Conservation (phyloP, 2,797 vertebrate species). For the Graptemys geographica region DNA sequence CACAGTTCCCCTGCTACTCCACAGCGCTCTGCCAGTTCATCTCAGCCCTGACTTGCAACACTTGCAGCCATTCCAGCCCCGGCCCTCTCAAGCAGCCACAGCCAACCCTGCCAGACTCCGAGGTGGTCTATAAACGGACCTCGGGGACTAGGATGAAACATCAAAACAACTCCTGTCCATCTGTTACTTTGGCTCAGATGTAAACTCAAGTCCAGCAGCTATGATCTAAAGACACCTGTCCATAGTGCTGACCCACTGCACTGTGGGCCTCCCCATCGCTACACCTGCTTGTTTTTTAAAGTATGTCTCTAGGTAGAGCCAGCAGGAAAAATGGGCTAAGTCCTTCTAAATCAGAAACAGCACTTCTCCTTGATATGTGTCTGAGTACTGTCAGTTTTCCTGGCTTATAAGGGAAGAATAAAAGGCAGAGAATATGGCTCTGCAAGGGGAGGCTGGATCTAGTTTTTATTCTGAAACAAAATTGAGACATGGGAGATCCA, state of each 20-base stretch:
- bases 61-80: not conserved
- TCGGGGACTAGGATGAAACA: not conserved
- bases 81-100: not conserved
- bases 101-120: not conserved
- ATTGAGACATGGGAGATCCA: not conserved
- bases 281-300: not conserved
- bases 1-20: no score
- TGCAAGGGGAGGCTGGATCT: not conserved
- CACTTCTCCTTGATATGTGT: not conserved
- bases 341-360: not conserved
- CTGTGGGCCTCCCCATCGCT: not conserved
- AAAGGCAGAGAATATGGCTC: not conserved
- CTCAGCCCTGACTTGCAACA: no score
- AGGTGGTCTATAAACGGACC: not conserved
- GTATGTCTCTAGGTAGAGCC: not conserved
- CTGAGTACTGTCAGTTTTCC: not conserved
- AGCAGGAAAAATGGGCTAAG: not conserved
- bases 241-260: not conserved
- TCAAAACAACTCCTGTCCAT: not conserved
- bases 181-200: not conserved
- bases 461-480: not conserved
- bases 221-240: not conserved
- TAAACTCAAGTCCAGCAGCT: not conserved
- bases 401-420: not conserved
- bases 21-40: no score